Conservation (phyloP, 2,113 vertebrate species). For the Mormyrus iriodes region DNA sequence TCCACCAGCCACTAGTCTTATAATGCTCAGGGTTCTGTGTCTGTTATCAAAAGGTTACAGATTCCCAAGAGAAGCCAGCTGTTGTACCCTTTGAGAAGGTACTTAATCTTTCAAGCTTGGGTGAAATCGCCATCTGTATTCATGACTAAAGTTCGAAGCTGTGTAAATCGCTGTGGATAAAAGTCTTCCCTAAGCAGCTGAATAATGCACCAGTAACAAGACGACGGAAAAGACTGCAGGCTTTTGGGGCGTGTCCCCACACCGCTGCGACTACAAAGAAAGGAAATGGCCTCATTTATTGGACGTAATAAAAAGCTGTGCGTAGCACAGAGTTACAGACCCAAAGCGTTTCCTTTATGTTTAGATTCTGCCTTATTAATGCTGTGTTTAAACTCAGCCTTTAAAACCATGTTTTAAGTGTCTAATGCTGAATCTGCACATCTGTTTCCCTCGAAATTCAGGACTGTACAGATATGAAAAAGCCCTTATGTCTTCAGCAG, state of each 20-base stretch:
- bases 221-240: neutral
- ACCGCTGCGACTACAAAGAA: neutral
- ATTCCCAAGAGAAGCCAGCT: neutral
- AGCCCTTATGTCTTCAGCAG: neutral
- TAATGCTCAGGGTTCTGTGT: neutral
- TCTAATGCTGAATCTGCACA: neutral
- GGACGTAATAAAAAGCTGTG: neutral
- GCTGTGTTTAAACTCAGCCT: neutral
- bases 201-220: neutral
- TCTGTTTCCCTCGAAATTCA: neutral
- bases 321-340: neutral
- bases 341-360: neutral
- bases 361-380: conserved; percentile 6
- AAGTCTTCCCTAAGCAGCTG: neutral
- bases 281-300: neutral
- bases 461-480: neutral
- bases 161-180: neutral
- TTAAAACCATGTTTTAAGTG: neutral
- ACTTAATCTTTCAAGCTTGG: neutral
- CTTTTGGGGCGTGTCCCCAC: neutral
- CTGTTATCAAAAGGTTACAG: neutral
- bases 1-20: neutral
- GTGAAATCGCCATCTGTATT: neutral
- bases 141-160: neutral
- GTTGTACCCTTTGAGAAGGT: neutral